Evolutionary conservation across 2,888 invertebrate species (phyloP), one percentile per base, ranked within the genome.

Genomic region (Euproctis similis): DNA sequence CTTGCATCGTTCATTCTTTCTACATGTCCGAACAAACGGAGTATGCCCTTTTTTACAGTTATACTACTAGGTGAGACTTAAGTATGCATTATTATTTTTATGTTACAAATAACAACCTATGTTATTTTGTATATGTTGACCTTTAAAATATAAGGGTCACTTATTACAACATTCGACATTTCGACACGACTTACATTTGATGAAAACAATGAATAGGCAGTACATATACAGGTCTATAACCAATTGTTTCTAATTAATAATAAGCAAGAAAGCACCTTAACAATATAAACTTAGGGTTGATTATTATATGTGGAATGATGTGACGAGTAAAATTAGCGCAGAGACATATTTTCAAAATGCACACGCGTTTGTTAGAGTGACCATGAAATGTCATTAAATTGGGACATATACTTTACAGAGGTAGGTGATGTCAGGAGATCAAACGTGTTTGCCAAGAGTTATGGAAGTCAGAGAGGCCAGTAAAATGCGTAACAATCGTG

Each of bases 171-270:
- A 33, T 39, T 41, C 36, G 42, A 40, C 39, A 38, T 45, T 52
- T 45, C 28, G 42, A 39, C 30, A 47, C 50, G 46, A 23, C 30
- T 23, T 12, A 37, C 34, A 30, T 24, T 29, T 34, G 44, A 36
- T 38, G 44, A 52, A 53, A 52, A 53, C 53, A 53, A 53, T 53
- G 44, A 46, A 46, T 30, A 44, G 37, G 41, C 49, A 37, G 40
- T 42, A 34, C 50, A 39, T 4, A 36, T 31, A 34, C 12, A 25
- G 36, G 28, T 35, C 33, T 33, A 27, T 32, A 34, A 30, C 26
- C 27, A 28, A 29, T 18, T 27, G 27, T 18, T 7, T 28, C 9
- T 10, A 10, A 21, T 10, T 10, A 21, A 19, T 6, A 18, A 12
- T 10, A n/a, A 19, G 7, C 4, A 4, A 22, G 12, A 23, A 11